These are phyloP conservation scores for Andricus quercusramuli DNA, from an alignment of 2,888 invertebrate genomes.

Conservation along the genomic window DNA sequence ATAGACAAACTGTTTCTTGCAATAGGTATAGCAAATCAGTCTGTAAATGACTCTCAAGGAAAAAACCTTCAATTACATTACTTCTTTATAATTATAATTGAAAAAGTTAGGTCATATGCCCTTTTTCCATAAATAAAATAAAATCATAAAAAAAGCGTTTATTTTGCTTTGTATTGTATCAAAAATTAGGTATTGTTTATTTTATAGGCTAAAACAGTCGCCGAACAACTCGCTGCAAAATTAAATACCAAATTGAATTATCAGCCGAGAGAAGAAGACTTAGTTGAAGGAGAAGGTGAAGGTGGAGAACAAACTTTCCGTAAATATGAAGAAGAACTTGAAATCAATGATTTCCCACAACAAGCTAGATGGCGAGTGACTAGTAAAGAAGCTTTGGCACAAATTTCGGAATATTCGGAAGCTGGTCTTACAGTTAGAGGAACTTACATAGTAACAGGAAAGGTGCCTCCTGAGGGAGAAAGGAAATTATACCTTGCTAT, in stretches of 20 bases:
- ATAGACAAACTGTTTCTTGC: too few relatives aligned
- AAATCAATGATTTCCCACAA: conserved; percentile 99
- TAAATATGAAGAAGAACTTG: conserved; percentile 98
- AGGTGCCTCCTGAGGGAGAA: conserved; percentile 94
- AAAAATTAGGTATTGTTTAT: conserved; percentile 3
- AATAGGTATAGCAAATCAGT: too few relatives aligned
- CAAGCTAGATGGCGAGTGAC: conserved; percentile 99
- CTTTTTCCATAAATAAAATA: too few relatives aligned
- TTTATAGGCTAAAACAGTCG: conserved; percentile 92
- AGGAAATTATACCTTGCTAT: conserved; percentile 98
- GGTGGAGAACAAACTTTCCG: conserved; percentile 86
- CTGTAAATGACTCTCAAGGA: too few relatives aligned
- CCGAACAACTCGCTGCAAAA: conserved; percentile 98
- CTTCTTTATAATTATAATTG: too few relatives aligned
- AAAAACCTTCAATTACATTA: too few relatives aligned
- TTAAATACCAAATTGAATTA: conserved; percentile 98
- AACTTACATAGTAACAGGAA: conserved; percentile 95
- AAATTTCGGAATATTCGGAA: conserved; percentile 99
- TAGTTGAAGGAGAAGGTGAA: conserved; percentile 85
- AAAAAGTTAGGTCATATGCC: too few relatives aligned
- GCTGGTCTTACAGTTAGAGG: conserved; percentile 99
- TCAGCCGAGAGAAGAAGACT: conserved; percentile 93
- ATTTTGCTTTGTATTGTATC: too few relatives aligned
- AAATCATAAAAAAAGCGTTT: too few relatives aligned
- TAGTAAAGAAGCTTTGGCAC: conserved; percentile 97